Evolutionary conservation across 2,888 invertebrate genomes (phyloP).

Genomic region (Cataglyphis cursor): DNA sequence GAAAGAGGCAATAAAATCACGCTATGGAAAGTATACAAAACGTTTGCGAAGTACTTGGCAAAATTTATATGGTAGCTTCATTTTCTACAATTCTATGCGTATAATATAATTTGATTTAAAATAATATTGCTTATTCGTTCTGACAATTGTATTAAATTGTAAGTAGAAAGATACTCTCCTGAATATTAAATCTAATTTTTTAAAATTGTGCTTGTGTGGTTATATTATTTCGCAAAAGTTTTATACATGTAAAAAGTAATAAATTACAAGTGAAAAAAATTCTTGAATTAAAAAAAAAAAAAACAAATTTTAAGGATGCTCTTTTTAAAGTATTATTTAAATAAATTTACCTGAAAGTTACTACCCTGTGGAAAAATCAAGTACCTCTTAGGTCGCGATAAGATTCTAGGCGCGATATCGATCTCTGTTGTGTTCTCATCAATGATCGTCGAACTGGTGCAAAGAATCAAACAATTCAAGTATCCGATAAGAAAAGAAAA

Average conservation of each 20-base stretch:
- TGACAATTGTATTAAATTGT: background rate
- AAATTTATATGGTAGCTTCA: conserved; percentile 29
- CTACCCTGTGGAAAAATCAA: conserved; percentile 89
- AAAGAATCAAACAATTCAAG: conserved; percentile 60
- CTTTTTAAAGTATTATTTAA: conserved; percentile 1
- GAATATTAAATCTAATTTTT: conserved; percentile 2
- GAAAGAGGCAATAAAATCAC: conserved; percentile 29
- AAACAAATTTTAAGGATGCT: background rate
- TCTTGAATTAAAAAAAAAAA: background rate
- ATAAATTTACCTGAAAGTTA: conserved; percentile 87
- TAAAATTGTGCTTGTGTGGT: background rate
- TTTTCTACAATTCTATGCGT: background rate
- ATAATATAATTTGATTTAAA: background rate
- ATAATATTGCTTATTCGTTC: background rate
- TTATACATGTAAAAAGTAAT: background rate
- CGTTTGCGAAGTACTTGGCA: conserved; percentile 23
- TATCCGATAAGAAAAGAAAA: conserved; percentile 61
- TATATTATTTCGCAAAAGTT: background rate
- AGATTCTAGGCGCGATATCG: conserved; percentile 61
- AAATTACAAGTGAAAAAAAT: background rate
- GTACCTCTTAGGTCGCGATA: conserved; percentile 88
- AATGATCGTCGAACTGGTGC: conserved; percentile 24
- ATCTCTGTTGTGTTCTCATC: conserved; percentile 45
- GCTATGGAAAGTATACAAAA: conserved; percentile 14
- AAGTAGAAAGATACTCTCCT: no score